Base-by-base conservation (phyloP, 2,888 invertebrate genomes). In the Calameuta pallipes region DNA sequence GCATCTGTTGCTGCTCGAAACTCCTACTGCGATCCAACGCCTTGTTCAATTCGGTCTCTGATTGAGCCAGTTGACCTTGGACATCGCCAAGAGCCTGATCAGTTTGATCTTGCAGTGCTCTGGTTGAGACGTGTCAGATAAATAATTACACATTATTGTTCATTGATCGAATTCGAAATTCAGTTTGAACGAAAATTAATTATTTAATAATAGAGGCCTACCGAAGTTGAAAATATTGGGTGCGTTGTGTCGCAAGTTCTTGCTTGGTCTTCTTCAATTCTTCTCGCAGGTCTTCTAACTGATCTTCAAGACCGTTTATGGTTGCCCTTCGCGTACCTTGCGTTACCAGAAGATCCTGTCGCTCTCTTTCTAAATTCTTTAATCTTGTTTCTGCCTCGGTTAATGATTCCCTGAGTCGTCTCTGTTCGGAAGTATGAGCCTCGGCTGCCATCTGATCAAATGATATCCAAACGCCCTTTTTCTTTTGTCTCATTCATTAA, bases 91-190 rank as follows among this genome's bases (percentile, higher is more conserved):
- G 92, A 73, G 95, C 94, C 86, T 95, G 94, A 90, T 96, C 96
- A 6, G 96, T 95, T 92, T 96, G 96, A 85, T 96, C 94, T 87
- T 96, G 96, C 75, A 96, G 92, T 82, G 95, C 93, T 90, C 96
- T 96, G 78, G 92, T 80, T 73, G 13, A 13, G 9, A n/a, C 9
- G 31, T 34, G 31, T 71, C 23, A 69, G 37, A 77, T 41, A 33
- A 12, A n/a, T 30, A 71, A 23, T 33, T 9, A 68, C 13, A 13
- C 11, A 36, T n/a, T 35, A 9, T 34, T 73, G 68, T 15, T 34
- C 33, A 34, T 41, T 33, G 73, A 13, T 80, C 74, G 56, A 33
- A 31, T 41, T 76, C 70, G 74, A 56, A 23, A 56, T 56, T 56
- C 9, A 56, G 6, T 56, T 23, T 0, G 9, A 56, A 23, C 23